Percentiles rank a stretch among this genome's conserved stretches.
phyloP scores from a whole-genome alignment of 2,797 vertebrate genomes.

The Sebastes elongatus region DNA sequence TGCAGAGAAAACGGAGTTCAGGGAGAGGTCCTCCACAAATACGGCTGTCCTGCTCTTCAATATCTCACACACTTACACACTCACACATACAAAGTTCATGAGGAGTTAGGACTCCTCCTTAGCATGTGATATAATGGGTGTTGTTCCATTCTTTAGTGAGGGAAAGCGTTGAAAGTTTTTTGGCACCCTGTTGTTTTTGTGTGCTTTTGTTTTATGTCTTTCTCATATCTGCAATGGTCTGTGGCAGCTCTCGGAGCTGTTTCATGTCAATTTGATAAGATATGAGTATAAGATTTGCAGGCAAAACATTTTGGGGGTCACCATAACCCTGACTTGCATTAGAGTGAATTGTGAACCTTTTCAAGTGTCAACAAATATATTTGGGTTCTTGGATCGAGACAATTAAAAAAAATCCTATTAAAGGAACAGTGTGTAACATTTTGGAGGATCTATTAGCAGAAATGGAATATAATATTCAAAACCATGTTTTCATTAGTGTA shows the following conservation, averaged over 20 bases:
- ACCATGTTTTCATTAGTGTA: too few species aligned
- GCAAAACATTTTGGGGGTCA: background rate
- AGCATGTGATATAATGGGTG: slow-evolving; percentile 33
- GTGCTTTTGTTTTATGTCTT: slow-evolving; percentile 20
- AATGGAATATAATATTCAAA: too few species aligned
- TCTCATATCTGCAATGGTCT: slow-evolving; percentile 17
- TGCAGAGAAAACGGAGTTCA: slow-evolving; percentile 64
- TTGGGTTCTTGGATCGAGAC: background rate
- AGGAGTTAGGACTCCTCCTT: slow-evolving; percentile 1
- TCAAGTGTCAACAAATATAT: background rate
- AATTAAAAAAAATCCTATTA: background rate
- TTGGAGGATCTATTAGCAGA: too few species aligned
- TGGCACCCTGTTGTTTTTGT: slow-evolving; percentile 9
- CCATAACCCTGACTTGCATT: background rate
- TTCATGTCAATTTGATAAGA: background rate
- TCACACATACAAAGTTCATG: slow-evolving; percentile 18
- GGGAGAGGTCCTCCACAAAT: slow-evolving; percentile 51
- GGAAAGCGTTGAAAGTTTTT: background rate
- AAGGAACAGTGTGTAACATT: too few species aligned
- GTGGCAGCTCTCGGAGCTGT: background rate
- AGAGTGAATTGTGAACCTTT: background rate
- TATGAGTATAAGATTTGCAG: background rate
- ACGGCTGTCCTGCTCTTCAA: slow-evolving; percentile 22
- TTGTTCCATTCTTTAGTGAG: background rate
- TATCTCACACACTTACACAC: slow-evolving; percentile 1